Percentiles rank a stretch among this genome's conserved stretches.
Conservation (phyloP, 64 coral and sea anemone genomes). For the Actinia equina region DNA sequence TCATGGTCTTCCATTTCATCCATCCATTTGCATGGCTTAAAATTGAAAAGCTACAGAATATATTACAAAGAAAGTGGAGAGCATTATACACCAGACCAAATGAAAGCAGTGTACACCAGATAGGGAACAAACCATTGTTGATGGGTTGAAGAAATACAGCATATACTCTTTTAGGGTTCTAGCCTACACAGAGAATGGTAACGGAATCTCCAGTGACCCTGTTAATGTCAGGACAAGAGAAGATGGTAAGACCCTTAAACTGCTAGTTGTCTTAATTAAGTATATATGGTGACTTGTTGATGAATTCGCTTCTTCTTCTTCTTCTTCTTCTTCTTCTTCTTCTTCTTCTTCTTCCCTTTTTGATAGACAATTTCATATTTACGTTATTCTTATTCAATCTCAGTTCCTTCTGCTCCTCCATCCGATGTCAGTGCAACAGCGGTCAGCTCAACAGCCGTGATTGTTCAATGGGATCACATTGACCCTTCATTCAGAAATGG, state of each 20-base stretch:
- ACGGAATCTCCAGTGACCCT: constrained; percentile 41
- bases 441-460: constrained; percentile 19
- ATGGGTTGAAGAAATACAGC: constrained; percentile 21
- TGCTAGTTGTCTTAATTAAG: too few relatives aligned
- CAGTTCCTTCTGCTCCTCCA: constrained; percentile 14
- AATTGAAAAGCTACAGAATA: constrained; percentile 32
- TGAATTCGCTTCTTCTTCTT: background rate
- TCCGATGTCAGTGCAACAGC: background rate
- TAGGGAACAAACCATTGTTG: background rate
- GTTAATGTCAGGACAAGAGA: constrained; percentile 27
- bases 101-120: background rate
- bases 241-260: constrained; percentile 24
- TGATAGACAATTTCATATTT: background rate
- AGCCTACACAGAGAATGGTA: constrained; percentile 46
- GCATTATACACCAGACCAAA: constrained; percentile 12
- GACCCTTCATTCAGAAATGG: background rate
- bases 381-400: background rate
- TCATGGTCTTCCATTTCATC: background rate
- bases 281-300: background rate
- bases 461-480: constrained; percentile 17
- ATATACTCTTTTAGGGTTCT: constrained; percentile 31
- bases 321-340: too few relatives aligned
- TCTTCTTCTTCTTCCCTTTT: background rate
- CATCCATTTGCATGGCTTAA: background rate
- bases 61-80: constrained; percentile 1